Evolutionary conservation across 2,888 invertebrate genomes (phyloP), one percentile per base, ranked within the genome.

Genomic region (Drosophila quinaria): DNA sequence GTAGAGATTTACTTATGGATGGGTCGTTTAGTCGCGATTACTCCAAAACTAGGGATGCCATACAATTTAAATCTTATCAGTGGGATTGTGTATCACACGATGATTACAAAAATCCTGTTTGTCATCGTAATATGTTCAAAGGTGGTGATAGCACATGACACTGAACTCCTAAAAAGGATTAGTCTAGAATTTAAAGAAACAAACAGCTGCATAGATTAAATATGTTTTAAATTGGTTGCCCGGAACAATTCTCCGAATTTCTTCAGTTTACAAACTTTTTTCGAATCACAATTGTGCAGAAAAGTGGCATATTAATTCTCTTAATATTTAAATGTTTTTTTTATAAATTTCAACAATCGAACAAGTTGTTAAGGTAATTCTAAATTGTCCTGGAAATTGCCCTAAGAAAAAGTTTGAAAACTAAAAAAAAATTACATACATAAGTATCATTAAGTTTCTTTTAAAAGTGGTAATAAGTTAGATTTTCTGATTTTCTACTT

Each of bases 11-110:
- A 9, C 2, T 44, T 2, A 41, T 82, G 41, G 69, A 89, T 33
- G 89, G 74, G 2, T 52, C 75, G 1, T 0, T 11, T 41, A 89
- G 89, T 25, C 68, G 78, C 3, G 82, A 82, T 35, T 61, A 58
- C 9, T 62, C 78, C 0, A 82, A 87, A 6, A 17, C 0, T 3
- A 5, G 1, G 0, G 1, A 3, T 0, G 55, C 15, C 1, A 11
- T 0, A 0, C 82, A 89, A 22, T 82, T 89, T 39, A 11, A 25
- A 0, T 3, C 0, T 0, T 87, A 80, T 15, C 1, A 22, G 1
- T 82, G 82, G 82, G 2, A 22, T 5, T 82, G 89, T 35, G 0
- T 9, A 0, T 65, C 82, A 3, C 0, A 0, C 1, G 33, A 51
- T 1, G 84, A 82, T 13, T 2, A 1, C 0, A 0, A 0, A 0